These are phyloP conservation scores for Temnothorax ravouxi DNA, from an alignment of 2,888 invertebrate species.

Conservation along the genomic window DNA sequence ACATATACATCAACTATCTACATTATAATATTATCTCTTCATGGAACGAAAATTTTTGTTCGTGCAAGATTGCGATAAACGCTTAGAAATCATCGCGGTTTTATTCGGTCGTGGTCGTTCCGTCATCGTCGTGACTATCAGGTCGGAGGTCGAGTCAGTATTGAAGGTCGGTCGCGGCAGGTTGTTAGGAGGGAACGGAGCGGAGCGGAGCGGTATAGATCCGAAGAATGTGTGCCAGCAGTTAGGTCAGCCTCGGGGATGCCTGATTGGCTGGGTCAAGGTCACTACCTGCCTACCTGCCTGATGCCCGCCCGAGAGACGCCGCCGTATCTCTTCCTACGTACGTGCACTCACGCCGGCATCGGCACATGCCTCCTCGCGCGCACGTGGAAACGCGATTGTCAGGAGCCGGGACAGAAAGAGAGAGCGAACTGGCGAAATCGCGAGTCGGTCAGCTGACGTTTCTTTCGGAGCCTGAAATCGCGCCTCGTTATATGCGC, in stretches of 20 bases:
- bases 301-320: conserved; percentile 67
- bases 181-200: conserved; percentile 47
- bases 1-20: background rate
- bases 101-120: conserved; percentile 10
- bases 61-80: conserved; percentile 29
- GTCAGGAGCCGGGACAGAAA: background rate
- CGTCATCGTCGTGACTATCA: conserved; percentile 52
- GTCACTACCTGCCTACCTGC: conserved; percentile 75
- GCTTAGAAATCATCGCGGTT: conserved; percentile 30
- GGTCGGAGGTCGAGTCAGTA: conserved; percentile 69
- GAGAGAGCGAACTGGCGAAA: conserved; percentile 4
- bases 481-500: conserved; percentile 19
- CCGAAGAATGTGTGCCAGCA: conserved; percentile 81
- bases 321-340: conserved; percentile 51
- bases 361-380: background rate
- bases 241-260: conserved; percentile 81
- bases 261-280: conserved; percentile 83
- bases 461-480: conserved; percentile 3
- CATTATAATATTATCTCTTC: background rate
- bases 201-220: conserved; percentile 58
- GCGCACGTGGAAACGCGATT: conserved; percentile 21
- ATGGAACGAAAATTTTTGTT: background rate
- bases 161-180: conserved; percentile 61
- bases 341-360: conserved; percentile 21
- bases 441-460: conserved; percentile 11